Conservation (phyloP, 1,140 invertebrate species). For the Brachionus paranguensis region DNA sequence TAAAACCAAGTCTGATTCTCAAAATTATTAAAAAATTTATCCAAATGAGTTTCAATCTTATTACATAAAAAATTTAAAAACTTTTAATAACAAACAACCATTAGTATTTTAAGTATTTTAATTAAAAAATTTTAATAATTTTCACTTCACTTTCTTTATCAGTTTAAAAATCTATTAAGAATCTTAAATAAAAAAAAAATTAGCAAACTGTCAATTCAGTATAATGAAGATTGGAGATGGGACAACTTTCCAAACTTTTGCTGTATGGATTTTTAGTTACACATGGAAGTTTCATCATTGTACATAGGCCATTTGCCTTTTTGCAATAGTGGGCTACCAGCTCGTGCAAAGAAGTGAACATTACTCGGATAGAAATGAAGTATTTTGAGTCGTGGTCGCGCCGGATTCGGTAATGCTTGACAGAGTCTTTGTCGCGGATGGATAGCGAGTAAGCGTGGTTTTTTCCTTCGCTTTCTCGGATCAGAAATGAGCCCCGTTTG, state of each 20-base stretch:
- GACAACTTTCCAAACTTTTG: neutral
- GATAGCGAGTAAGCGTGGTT: constrained; percentile 51
- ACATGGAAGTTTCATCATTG: constrained; percentile 89
- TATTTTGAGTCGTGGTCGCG: constrained; percentile 90
- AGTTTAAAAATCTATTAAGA: too few species aligned
- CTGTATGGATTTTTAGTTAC: neutral
- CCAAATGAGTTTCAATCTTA: too few species aligned
- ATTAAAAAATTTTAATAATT: too few species aligned
- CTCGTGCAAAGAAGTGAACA: constrained; percentile 87
- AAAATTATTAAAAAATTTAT: too few species aligned
- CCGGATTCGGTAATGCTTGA: constrained; percentile 96
- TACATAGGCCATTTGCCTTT: constrained; percentile 91
- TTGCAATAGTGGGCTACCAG: constrained; percentile 93
- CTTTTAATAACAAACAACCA: too few species aligned
- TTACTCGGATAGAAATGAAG: constrained; percentile 92
- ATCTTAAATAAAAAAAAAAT: too few species aligned
- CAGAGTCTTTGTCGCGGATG: constrained; percentile 96
- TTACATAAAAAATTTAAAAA: too few species aligned
- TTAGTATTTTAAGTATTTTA: too few species aligned
- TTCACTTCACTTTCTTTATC: too few species aligned
- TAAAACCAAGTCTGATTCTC: too few species aligned
- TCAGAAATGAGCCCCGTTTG: constrained; percentile 96
- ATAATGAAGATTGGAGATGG: too few species aligned
- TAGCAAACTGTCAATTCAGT: too few species aligned
- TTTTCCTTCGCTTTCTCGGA: constrained; percentile 79